phyloP scores from a whole-genome alignment of 2,113 vertebrate species.

The Zapus hudsonius region DNA sequence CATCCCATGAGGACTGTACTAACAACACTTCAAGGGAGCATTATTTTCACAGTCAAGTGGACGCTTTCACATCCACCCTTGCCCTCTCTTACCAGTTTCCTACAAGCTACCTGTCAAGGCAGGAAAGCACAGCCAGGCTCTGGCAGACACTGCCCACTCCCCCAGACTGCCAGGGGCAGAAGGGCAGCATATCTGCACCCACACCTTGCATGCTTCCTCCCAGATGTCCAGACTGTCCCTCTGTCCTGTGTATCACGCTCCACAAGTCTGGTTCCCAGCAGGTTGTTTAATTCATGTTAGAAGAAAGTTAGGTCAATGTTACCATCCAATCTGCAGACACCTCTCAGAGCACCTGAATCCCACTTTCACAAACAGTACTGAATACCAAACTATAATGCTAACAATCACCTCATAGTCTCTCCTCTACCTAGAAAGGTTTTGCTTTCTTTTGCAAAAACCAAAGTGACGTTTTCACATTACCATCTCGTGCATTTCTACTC shows the following conservation, averaged over 20 bases:
- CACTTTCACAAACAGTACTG: neutral
- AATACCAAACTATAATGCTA: neutral
- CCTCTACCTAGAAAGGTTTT: neutral
- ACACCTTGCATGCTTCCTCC: neutral
- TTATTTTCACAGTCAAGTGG: slow-evolving; percentile 66
- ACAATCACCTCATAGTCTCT: neutral
- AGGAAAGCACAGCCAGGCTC: slow-evolving; percentile 47
- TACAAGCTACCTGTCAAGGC: slow-evolving; percentile 68
- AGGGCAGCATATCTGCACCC: neutral
- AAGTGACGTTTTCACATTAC: neutral
- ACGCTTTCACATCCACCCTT: slow-evolving; percentile 53
- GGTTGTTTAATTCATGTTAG: slow-evolving; percentile 21
- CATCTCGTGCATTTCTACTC: neutral
- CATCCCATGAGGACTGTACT: slow-evolving; percentile 1
- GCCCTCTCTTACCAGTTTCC: slow-evolving; percentile 67
- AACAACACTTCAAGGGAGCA: slow-evolving; percentile 40
- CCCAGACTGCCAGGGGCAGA: neutral
- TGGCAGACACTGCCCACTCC: neutral
- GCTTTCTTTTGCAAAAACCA: neutral
- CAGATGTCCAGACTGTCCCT: slow-evolving; percentile 51
- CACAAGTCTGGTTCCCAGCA: slow-evolving; percentile 18
- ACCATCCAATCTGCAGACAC: neutral
- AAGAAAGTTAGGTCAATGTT: slow-evolving; percentile 42
- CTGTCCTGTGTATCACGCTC: neutral
- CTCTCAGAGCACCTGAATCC: neutral